phyloP scores from a whole-genome alignment of 2,888 invertebrate species.

The Lasioglossum figueresi region DNA sequence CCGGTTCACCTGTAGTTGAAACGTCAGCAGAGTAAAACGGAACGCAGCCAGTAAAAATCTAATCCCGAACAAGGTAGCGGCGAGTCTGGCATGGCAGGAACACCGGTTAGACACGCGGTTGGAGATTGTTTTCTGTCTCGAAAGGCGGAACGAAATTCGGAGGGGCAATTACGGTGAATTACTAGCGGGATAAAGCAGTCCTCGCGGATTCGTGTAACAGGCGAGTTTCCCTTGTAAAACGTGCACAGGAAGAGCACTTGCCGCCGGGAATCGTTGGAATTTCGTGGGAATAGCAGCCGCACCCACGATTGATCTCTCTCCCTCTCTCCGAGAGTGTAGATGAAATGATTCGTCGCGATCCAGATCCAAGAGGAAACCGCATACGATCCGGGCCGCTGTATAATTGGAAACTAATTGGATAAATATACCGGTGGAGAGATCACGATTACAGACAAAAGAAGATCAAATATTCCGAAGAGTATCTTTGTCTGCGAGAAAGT shows the following conservation, averaged over 20 bases:
- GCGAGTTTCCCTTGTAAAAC: conserved; percentile 37
- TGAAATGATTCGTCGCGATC: conserved; percentile 11
- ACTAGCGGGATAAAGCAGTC: conserved; percentile 28
- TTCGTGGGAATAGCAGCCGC: conserved; percentile 25
- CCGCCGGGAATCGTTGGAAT: conserved; percentile 11
- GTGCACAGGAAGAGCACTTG: neutral
- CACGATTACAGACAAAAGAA: neutral
- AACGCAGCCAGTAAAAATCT: neutral
- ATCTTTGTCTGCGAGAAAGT: too few species aligned
- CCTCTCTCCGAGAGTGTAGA: neutral
- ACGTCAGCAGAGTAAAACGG: neutral
- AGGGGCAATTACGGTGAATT: conserved; percentile 44
- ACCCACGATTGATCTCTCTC: neutral
- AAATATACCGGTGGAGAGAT: neutral
- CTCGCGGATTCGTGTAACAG: neutral
- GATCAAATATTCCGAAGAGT: too few species aligned
- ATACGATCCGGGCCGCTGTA: neutral
- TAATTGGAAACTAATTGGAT: neutral
- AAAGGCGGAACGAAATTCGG: conserved; percentile 37
- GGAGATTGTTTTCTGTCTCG: conserved; percentile 31
- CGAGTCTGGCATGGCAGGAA: neutral
- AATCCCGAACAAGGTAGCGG: neutral
- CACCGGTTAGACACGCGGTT: conserved; percentile 19
- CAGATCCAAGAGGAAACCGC: neutral
- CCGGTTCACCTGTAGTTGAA: neutral